Base-by-base conservation (phyloP, 2,113 vertebrate species). In the Lepidiolamprologus cunningtoni region DNA sequence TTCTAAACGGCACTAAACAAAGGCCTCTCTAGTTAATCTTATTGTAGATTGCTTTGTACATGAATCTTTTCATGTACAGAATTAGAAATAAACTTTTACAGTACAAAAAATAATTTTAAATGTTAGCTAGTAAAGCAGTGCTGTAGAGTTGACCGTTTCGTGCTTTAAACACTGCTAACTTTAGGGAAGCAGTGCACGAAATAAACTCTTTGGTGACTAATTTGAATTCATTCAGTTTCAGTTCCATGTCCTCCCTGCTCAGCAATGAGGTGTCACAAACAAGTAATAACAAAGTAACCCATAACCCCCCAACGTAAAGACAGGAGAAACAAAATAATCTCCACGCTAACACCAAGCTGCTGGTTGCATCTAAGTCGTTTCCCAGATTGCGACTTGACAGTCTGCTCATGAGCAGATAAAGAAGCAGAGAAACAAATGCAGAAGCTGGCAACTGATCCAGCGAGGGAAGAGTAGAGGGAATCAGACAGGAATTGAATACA, bases 401-500 rank as follows among this genome's bases (percentile, higher is more conserved):
- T 81, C 87, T 84, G 88, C 52, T 68, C 35, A 14, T 28, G 71
- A 78, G 80, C 88, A 82, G 92, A 93, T 90, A 89, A 92, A 94
- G 84, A 84, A 61, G 54, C n/a, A 23, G 45, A 86, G 76, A 86
- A 86, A 91, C 85, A 88, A 89, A 85, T 76, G 37, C 78, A 23
- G 71, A 82, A 16, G 53, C 61, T 17, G 8, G 5, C 57, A 78
- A 42, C n/a, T 2, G 10, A 87, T 42, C 76, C 54, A 14, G 42
- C 0, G 80, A 71, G 54, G 85, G 79, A 63, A 84, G 87, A 87
- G 73, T 21, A 8, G 82, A 88, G 80, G 50, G 84, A 90, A 86
- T 86, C 73, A 28, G 87, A 93, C 82, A 82, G 92, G 87, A 91
- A 91, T 88, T 86, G 82, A 92, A 89, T 78, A 87, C 93, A 85